These are phyloP conservation scores for Lutraria lutraria DNA, from an alignment of 2,888 invertebrate genomes.

Conservation along the genomic window DNA sequence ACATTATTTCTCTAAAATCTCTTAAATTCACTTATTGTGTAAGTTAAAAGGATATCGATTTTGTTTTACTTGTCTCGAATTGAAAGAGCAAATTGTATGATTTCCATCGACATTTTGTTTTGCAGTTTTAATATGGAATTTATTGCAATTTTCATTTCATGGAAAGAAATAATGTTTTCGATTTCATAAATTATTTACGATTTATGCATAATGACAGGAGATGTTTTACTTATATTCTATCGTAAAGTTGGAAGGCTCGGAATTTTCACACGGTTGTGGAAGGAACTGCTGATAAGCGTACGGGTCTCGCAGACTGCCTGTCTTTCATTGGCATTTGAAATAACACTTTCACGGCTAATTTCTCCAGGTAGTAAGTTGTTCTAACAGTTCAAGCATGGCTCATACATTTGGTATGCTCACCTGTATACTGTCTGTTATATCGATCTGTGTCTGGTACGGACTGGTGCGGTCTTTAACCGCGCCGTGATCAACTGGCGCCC, in stretches of 20 bases:
- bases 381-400: constrained; percentile 14
- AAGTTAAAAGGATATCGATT: too few relatives aligned
- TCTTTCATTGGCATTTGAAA: constrained; percentile 35
- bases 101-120: too few relatives aligned
- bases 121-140: too few relatives aligned
- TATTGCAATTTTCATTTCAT: too few relatives aligned
- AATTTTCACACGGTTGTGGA: constrained; percentile 18
- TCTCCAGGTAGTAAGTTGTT: constrained; percentile 30
- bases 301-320: constrained; percentile 28
- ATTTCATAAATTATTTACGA: too few relatives aligned
- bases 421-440: constrained; percentile 34
- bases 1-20: too few relatives aligned
- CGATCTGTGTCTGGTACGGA: constrained; percentile 26
- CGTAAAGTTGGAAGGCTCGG: background rate
- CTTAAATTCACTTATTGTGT: too few relatives aligned
- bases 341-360: constrained; percentile 46
- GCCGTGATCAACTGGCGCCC: background rate
- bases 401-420: constrained; percentile 15
- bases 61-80: too few relatives aligned
- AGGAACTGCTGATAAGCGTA: constrained; percentile 17
- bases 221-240: too few relatives aligned
- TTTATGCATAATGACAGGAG: too few relatives aligned
- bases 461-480: constrained; percentile 9
- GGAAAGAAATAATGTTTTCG: too few relatives aligned
- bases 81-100: too few relatives aligned